Evolutionary conservation across 1,140 invertebrate species (phyloP).

Genomic region (Caenorhabditis latens): DNA sequence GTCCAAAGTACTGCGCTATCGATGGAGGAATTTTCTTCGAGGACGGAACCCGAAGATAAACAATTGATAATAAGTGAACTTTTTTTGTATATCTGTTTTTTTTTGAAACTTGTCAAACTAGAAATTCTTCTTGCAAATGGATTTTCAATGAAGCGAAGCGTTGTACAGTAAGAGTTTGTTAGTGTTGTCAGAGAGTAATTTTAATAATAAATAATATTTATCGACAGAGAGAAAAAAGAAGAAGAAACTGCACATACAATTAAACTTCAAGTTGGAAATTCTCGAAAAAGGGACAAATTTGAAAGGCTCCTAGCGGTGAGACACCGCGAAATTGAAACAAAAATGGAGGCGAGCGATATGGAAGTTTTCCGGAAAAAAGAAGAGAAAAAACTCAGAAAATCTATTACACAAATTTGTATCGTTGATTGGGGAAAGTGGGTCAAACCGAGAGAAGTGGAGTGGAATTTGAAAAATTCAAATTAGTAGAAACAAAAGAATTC

Average conservation of each 20-base stretch:
- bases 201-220: slow-evolving; percentile 29
- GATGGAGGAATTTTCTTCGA: slow-evolving; percentile 57
- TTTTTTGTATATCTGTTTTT: slow-evolving; percentile 2
- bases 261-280: background rate
- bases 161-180: background rate
- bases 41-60: slow-evolving; percentile 37
- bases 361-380: slow-evolving; percentile 17
- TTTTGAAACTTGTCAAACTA: background rate
- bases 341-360: slow-evolving; percentile 37
- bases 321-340: slow-evolving; percentile 16
- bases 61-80: background rate
- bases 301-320: background rate
- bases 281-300: background rate
- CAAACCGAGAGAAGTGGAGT: background rate
- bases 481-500: background rate
- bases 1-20: slow-evolving; percentile 56
- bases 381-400: background rate
- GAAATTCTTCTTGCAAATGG: background rate
- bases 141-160: slow-evolving; percentile 1
- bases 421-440: background rate
- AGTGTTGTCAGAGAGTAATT: background rate
- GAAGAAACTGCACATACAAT: slow-evolving; percentile 40
- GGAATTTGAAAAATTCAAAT: background rate
- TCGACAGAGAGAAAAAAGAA: background rate
- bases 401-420: slow-evolving; percentile 19